A percentile compares a stretch with the other conserved stretches of the same genome.
Evolutionary conservation across 2,888 invertebrate genomes (phyloP).

Genomic region (Uloborus plumipes): DNA sequence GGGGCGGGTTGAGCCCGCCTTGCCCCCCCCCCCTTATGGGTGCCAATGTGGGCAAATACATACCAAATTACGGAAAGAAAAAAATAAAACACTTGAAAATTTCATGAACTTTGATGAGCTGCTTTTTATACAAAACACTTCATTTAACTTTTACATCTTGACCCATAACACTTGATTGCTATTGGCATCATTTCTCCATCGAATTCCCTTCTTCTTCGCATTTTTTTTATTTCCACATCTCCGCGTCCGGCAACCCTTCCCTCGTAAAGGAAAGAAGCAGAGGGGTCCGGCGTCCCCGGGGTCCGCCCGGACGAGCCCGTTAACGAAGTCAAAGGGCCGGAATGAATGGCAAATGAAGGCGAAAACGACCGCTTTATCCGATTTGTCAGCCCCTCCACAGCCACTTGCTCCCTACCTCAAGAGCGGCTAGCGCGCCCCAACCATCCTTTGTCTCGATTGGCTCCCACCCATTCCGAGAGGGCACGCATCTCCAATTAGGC

Average conservation of each 20-base stretch:
- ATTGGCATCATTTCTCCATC: slow-evolving; percentile 15
- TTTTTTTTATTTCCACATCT: slow-evolving; percentile 22
- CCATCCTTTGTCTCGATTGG: slow-evolving; percentile 59
- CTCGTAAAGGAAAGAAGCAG: neutral
- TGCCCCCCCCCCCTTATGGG: too few species aligned
- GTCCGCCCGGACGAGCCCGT: slow-evolving; percentile 42
- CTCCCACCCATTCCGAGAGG: slow-evolving; percentile 16
- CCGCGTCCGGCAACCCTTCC: slow-evolving; percentile 35
- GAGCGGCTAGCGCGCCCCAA: slow-evolving; percentile 23
- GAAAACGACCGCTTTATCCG: slow-evolving; percentile 65
- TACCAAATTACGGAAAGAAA: too few species aligned
- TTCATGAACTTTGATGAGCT: too few species aligned
- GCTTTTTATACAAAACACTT: too few species aligned
- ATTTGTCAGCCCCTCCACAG: slow-evolving; percentile 49
- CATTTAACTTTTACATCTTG: neutral
- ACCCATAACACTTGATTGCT: neutral
- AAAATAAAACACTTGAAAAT: too few species aligned
- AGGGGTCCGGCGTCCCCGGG: slow-evolving; percentile 30
- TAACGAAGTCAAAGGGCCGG: slow-evolving; percentile 63
- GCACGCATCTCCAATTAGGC: slow-evolving; percentile 38
- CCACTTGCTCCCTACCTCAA: slow-evolving; percentile 18
- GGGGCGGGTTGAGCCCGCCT: too few species aligned
- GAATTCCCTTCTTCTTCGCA: slow-evolving; percentile 1
- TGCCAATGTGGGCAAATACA: too few species aligned
- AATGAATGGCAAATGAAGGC: slow-evolving; percentile 64